phyloP scores from a whole-genome alignment of 1,140 invertebrate genomes.

The Drosophila subpulchrella region DNA sequence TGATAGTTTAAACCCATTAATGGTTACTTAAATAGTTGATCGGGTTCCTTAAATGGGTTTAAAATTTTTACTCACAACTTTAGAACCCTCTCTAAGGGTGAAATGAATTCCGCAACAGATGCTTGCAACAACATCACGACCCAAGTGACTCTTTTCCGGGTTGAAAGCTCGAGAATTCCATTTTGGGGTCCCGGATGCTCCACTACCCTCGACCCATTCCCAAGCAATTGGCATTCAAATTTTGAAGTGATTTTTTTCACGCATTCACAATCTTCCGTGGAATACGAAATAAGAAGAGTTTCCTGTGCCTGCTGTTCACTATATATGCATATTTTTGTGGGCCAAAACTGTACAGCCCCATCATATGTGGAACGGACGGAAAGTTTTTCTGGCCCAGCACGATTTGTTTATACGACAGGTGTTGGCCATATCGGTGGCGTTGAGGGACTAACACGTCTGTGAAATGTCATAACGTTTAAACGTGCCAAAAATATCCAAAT shows the following conservation, averaged over 20 bases:
- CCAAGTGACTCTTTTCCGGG: conserved; percentile 50
- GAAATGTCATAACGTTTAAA: conserved; percentile 84
- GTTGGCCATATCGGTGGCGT: conserved; percentile 69
- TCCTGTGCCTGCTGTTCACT: conserved; percentile 50
- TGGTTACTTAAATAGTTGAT: neutral
- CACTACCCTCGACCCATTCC: neutral
- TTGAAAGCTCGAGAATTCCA: conserved; percentile 36
- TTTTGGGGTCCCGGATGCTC: conserved; percentile 16
- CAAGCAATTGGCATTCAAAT: conserved; percentile 75
- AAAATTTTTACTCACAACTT: neutral
- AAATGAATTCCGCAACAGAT: conserved; percentile 56
- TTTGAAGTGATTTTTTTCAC: conserved; percentile 78
- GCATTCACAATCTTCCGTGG: conserved; percentile 49
- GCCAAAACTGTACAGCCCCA: conserved; percentile 20
- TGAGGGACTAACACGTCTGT: conserved; percentile 79
- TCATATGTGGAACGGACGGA: conserved; percentile 41
- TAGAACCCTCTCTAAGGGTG: neutral
- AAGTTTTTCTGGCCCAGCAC: conserved; percentile 38
- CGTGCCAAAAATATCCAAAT: conserved; percentile 76
- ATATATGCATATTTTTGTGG: conserved; percentile 45
- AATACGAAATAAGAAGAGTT: conserved; percentile 65
- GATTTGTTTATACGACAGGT: conserved; percentile 77
- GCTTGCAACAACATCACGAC: conserved; percentile 61
- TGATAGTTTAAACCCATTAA: neutral
- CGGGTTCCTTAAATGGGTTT: too few species aligned